Conservation (phyloP, 2,888 invertebrate species). For the Hirtodrosophila duncani region DNA sequence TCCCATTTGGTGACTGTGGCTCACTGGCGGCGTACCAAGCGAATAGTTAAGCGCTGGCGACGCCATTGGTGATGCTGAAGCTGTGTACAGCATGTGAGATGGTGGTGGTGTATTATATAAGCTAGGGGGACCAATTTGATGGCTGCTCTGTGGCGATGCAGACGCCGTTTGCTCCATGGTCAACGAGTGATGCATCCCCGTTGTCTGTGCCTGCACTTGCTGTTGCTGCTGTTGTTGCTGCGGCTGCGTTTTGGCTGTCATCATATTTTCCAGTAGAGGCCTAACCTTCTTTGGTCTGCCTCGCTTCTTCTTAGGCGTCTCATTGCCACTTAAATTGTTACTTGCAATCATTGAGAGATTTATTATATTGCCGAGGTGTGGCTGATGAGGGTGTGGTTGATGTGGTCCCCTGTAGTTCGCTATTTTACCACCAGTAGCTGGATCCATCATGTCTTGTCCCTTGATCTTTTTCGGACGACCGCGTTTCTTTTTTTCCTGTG, state of each 20-base stretch:
- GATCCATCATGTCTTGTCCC: conserved; percentile 78
- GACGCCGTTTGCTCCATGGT: conserved; percentile 46
- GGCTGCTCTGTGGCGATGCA: conserved; percentile 49
- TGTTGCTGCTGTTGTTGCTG: conserved; percentile 41
- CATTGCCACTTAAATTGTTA: conserved; percentile 19
- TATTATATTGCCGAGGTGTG: conserved; percentile 70
- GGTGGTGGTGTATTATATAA: conserved; percentile 60
- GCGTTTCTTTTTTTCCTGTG: conserved; percentile 90
- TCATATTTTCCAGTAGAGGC: conserved; percentile 71
- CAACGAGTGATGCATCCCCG: conserved; percentile 23
- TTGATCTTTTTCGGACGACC: conserved; percentile 89
- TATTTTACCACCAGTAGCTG: conserved; percentile 80
- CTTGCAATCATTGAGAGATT: conserved; percentile 65
- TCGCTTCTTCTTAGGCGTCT: conserved; percentile 89
- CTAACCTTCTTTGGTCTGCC: conserved; percentile 93
- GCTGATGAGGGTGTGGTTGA: no score
- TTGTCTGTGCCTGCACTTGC: conserved; percentile 1
- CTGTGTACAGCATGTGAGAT: conserved; percentile 56
- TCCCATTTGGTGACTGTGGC: no score
- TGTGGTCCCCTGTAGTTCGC: no score
- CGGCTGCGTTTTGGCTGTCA: conserved; percentile 45
- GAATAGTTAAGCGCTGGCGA: conserved; percentile 71
- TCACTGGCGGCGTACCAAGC: conserved; percentile 52
- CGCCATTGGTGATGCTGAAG: conserved; percentile 73
- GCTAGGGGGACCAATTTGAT: conserved; percentile 52